Evolutionary conservation across 2,113 vertebrate species (phyloP), one percentile per base, ranked within the genome.

Genomic region (Saccopteryx leptura): DNA sequence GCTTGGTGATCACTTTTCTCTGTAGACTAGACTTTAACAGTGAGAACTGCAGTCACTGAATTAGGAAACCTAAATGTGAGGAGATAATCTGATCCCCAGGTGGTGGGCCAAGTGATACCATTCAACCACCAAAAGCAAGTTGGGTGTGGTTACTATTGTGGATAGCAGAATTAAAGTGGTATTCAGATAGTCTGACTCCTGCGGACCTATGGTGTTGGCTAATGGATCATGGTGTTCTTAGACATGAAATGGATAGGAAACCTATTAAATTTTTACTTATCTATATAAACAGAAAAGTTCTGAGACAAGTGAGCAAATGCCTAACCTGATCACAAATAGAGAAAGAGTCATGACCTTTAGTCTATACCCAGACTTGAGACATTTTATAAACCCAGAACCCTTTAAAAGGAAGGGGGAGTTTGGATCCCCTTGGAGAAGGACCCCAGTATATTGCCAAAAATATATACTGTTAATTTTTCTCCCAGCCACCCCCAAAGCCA

Each of bases 251-350:
- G 90, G 15, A 65, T 48, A 74, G 86, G 50, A 69, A 46, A 13
- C 7, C 46, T 84, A 78, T 71, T 90, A 78, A 84, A 13, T 84
- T 84, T 54, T 68, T 76, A 78, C 31, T 48, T 93, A 81, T 33
- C 60, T 75, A 7, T 39, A 7, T 78, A 76, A 61, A 17, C 54
- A 78, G 39, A 85, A 76, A 94, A 69, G 24, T 61, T 76, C 87
- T 69, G 61, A 7, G 24, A 54, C 71, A 85, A 61, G 18, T 63
- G 46, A 94, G 69, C 54, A 90, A 85, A 90, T 85, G 26, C 19
- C 56, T 54, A 78, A 78, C n/a, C 5, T 71, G 72, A 78, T 28
- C 13, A 61, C 61, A 85, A 54, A 94, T 52, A 86, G 6, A 68
- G n/a, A 68, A 23, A 69, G 50, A 92, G 7, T 78, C 18, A 79